Conservation (phyloP, 2,888 invertebrate species). For the Leptinotarsa rubiginosa region DNA sequence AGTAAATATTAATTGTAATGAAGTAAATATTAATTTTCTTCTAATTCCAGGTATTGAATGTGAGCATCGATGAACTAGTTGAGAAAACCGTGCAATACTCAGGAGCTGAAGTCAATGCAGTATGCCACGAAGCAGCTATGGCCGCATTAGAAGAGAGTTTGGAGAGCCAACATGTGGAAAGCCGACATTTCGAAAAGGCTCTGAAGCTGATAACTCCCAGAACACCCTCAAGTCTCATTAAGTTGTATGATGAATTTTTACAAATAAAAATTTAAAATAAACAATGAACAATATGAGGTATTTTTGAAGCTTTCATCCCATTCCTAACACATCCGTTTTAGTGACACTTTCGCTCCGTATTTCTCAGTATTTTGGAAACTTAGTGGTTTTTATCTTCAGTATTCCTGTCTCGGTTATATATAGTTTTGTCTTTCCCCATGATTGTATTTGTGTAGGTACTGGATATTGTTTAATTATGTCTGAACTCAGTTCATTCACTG, state of each 20-base stretch:
- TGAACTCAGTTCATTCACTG: no score
- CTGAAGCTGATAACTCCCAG: constrained; percentile 80
- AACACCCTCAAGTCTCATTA: constrained; percentile 77
- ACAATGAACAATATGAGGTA: background rate
- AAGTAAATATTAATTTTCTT: background rate
- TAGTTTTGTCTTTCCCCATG: no score
- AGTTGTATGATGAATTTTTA: constrained; percentile 78
- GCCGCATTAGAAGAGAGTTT: constrained; percentile 84
- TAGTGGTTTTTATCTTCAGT: no score
- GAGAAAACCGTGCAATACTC: constrained; percentile 83
- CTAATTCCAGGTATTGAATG: constrained; percentile 66
- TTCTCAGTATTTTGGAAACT: no score
- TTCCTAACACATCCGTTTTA: no score
- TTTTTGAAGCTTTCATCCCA: no score
- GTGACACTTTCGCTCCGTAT: no score
- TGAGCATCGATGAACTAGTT: constrained; percentile 77
- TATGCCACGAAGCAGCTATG: constrained; percentile 93
- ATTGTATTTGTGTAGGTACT: no score
- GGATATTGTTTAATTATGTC: no score
- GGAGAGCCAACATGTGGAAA: constrained; percentile 72
- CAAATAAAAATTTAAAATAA: constrained; percentile 49
- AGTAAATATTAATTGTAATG: background rate
- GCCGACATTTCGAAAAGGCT: constrained; percentile 80
- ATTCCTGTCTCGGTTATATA: no score
- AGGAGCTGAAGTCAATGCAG: constrained; percentile 91